Percentiles rank a stretch among this genome's conserved stretches.
These are phyloP conservation scores for Sarcophaga subvicina DNA, from an alignment of 2,888 invertebrate genomes.

Conservation along the genomic window DNA sequence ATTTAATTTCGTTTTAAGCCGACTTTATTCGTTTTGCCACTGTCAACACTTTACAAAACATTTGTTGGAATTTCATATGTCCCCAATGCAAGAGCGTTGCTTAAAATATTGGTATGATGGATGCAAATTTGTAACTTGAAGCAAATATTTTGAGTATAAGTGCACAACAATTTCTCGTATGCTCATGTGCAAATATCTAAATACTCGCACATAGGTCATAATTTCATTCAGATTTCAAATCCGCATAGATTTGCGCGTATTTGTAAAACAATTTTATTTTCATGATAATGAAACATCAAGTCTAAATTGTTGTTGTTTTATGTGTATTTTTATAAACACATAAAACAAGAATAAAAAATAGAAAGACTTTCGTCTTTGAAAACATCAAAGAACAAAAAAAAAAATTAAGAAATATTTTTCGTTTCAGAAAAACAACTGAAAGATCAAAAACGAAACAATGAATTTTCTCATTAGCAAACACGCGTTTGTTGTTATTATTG, in stretches of 20 bases:
- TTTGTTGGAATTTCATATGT: no score
- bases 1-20: no score
- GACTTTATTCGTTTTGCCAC: no score
- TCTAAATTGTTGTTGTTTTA: slow-evolving; percentile 1
- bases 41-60: no score
- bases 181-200: no score
- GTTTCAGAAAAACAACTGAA: slow-evolving; percentile 1
- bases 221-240: no score
- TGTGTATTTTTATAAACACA: slow-evolving; percentile 9
- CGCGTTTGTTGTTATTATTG: neutral
- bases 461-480: neutral
- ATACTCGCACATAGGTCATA: no score
- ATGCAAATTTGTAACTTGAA: no score
- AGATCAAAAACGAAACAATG: slow-evolving; percentile 33
- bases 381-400: slow-evolving; percentile 59
- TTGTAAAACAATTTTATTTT: slow-evolving; percentile 19
- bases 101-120: no score
- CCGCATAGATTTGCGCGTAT: slow-evolving; percentile 10
- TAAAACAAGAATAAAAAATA: slow-evolving; percentile 1
- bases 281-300: slow-evolving; percentile 59
- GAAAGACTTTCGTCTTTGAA: neutral
- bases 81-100: no score
- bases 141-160: no score
- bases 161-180: no score
- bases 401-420: slow-evolving; percentile 17